phyloP scores from a whole-genome alignment of 2,888 invertebrate genomes.

The Agrypnus murinus region DNA sequence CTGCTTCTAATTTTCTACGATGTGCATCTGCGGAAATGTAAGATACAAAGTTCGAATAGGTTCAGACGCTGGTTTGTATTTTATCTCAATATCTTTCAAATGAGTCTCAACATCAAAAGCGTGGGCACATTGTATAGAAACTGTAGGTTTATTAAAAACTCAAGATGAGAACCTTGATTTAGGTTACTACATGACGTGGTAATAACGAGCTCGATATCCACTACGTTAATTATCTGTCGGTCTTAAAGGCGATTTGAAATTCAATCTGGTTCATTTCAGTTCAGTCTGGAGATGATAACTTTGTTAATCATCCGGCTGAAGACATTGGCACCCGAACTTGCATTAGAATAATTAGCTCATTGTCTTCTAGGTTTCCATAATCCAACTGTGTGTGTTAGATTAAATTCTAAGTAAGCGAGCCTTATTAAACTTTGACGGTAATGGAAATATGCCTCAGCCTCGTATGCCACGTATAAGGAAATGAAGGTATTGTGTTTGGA shows the following conservation, averaged over 20 bases:
- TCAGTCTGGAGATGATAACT: slow-evolving; percentile 12
- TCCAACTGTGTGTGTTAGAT: slow-evolving; percentile 30
- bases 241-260: slow-evolving; percentile 15
- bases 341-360: slow-evolving; percentile 30
- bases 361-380: slow-evolving; percentile 25
- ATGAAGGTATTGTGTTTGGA: slow-evolving; percentile 28
- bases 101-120: slow-evolving; percentile 3
- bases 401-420: slow-evolving; percentile 28
- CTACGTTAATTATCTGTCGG: slow-evolving; percentile 24
- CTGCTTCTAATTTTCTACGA: slow-evolving; percentile 12
- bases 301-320: slow-evolving; percentile 31
- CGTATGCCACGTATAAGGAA: slow-evolving; percentile 12
- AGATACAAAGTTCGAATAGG: neutral
- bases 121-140: neutral
- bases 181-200: neutral
- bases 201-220: slow-evolving; percentile 7
- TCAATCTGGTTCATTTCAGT: slow-evolving; percentile 22
- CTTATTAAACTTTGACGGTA: slow-evolving; percentile 27
- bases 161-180: neutral
- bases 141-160: slow-evolving; percentile 14
- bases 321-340: slow-evolving; percentile 30
- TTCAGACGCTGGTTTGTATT: slow-evolving; percentile 5
- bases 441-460: slow-evolving; percentile 20
- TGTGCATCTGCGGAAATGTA: neutral
- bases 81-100: slow-evolving; percentile 10